Conservation (phyloP, 2,797 vertebrate species). For the Acanthurus tractus region DNA sequence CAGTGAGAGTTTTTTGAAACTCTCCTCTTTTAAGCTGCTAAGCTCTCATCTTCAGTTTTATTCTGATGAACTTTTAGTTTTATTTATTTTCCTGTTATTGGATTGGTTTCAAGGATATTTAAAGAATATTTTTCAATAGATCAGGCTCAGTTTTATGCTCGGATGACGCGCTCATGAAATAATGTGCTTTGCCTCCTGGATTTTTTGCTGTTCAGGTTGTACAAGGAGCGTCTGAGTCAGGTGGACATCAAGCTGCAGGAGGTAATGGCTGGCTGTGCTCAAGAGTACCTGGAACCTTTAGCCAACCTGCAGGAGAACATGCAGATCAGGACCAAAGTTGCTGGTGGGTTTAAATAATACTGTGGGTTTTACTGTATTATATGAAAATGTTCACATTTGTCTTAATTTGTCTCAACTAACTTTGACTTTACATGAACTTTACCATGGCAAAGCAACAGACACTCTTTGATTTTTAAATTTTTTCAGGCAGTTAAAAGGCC, state of each 20-base stretch:
- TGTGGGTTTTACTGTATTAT: no score
- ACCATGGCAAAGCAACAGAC: not conserved
- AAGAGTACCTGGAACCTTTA: slow-evolving; percentile 96
- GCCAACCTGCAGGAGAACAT: slow-evolving; percentile 98
- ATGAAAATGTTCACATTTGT: no score
- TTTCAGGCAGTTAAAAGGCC: no score
- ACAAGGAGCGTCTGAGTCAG: slow-evolving; percentile 96
- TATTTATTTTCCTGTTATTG: no score
- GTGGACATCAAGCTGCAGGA: slow-evolving; percentile 96
- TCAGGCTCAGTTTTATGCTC: no score
- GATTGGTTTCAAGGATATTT: no score
- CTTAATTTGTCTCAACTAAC: no score
- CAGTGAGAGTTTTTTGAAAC: no score
- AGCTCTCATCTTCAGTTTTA: no score
- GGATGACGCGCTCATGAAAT: not conserved
- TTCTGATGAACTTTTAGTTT: no score
- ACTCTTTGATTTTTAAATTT: not conserved
- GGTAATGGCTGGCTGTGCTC: slow-evolving; percentile 95
- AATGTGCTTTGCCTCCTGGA: not conserved
- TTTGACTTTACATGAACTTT: slow-evolving; percentile 5
- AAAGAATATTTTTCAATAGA: no score
- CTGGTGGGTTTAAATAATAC: slow-evolving; percentile 83
- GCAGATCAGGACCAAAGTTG: slow-evolving; percentile 99
- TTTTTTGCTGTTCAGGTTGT: slow-evolving; percentile 87
- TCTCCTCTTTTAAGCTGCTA: no score